A percentile compares a stretch with the other conserved stretches of the same genome.
Conservation (phyloP, 2,888 invertebrate species). For the Hyalella azteca region DNA sequence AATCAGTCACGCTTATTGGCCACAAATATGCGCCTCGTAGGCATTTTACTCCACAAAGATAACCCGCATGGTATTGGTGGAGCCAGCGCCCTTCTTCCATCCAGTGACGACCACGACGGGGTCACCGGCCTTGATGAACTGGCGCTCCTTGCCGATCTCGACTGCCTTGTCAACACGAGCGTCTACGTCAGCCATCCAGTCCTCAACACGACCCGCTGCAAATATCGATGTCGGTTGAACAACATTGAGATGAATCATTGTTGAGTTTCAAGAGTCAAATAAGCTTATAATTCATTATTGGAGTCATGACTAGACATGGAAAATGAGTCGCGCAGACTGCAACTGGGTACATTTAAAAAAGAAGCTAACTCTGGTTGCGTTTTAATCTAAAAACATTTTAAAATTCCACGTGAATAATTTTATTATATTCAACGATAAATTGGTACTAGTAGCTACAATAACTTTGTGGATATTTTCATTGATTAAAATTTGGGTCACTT, state of each 20-base stretch:
- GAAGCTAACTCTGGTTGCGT: background rate
- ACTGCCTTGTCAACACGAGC: conserved; percentile 60
- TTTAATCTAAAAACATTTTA: background rate
- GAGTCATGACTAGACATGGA: background rate
- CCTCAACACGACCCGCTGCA: conserved; percentile 60
- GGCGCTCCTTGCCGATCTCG: conserved; percentile 68
- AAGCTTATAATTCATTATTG: background rate
- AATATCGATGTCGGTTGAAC: background rate
- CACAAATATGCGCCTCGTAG: too few species aligned
- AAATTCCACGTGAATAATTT: too few species aligned
- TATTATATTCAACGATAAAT: too few species aligned
- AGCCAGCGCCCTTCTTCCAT: conserved; percentile 94
- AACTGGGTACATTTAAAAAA: background rate
- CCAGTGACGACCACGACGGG: conserved; percentile 92
- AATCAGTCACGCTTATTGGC: too few species aligned
- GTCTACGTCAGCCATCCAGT: conserved; percentile 64
- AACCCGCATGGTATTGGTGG: conserved; percentile 93
- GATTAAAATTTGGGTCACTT: too few species aligned
- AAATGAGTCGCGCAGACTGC: background rate
- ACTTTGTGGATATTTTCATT: too few species aligned
- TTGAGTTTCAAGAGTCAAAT: background rate
- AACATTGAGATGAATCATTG: background rate
- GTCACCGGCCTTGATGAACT: conserved; percentile 86
- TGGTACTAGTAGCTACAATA: too few species aligned
- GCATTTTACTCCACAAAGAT: conserved; percentile 71